Conservation (phyloP, 1,140 invertebrate species). For the Chrysoperla carnea region DNA sequence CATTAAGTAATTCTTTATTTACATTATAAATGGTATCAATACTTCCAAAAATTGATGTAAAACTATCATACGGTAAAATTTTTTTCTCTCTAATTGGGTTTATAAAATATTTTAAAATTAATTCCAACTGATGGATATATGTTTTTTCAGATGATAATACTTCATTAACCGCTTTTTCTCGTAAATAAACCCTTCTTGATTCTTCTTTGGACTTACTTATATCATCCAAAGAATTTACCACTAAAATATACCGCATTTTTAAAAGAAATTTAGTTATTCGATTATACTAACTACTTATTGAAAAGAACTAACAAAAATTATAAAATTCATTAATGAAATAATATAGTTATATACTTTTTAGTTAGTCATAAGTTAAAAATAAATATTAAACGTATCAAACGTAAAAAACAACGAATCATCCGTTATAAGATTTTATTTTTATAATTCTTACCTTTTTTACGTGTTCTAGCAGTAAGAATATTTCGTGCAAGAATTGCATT, state of each 20-base stretch:
- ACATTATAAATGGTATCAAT: slow-evolving; percentile 53
- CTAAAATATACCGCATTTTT: slow-evolving; percentile 12
- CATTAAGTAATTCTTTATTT: slow-evolving; percentile 44
- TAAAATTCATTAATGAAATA: slow-evolving; percentile 13
- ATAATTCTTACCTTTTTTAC: slow-evolving; percentile 35
- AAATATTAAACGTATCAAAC: neutral
- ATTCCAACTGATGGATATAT: slow-evolving; percentile 48
- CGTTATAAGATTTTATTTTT: neutral
- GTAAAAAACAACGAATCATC: too few relatives aligned
- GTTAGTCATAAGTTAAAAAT: slow-evolving; percentile 2
- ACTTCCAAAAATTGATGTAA: slow-evolving; percentile 44
- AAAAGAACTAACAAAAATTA: slow-evolving; percentile 6
- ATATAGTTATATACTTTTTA: neutral
- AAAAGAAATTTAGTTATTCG: too few relatives aligned
- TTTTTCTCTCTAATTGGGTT: slow-evolving; percentile 38
- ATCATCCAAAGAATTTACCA: slow-evolving; percentile 28
- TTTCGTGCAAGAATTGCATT: slow-evolving; percentile 38
- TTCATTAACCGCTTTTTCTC: slow-evolving; percentile 39
- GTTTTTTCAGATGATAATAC: slow-evolving; percentile 51
- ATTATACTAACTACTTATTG: too few relatives aligned
- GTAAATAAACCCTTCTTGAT: slow-evolving; percentile 25
- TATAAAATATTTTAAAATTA: slow-evolving; percentile 50
- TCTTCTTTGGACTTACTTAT: slow-evolving; percentile 22
- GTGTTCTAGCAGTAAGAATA: slow-evolving; percentile 37
- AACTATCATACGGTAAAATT: slow-evolving; percentile 28